Evolutionary conservation across 2,888 invertebrate species (phyloP), one percentile per base, ranked within the genome.

Genomic region (Apamea anceps): DNA sequence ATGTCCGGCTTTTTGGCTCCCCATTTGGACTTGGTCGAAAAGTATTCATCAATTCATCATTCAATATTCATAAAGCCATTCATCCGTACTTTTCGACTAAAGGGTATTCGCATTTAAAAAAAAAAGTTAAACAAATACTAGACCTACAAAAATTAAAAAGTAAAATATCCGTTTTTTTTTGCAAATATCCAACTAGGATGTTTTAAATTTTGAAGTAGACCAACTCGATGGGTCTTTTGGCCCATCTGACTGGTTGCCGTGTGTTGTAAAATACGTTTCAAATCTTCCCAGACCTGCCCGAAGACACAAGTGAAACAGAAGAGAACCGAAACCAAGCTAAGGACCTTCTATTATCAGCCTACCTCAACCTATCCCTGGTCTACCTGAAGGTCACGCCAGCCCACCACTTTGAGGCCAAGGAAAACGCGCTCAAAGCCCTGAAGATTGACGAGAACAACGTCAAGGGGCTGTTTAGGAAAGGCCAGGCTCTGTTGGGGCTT

Each of bases 401-500:
- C n/a, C 96, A 97, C 85, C 94, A 97, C 88, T 96, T 97, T 67
- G 98, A 98, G 88, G 99, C 98, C 2, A 98, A 97, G 90, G 97
- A 98, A 72, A 97, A 98, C 71, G 99, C 99, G 68, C 97, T 98
- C 70, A 98, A 98, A 89, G 99, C 98, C 0, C 95, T 99, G 8
- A 97, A 97, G 77, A 89, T 98, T 1, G 98, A 99, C 90, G 94
- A 97, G 0, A 97, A 97, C 45, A 99, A 98, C 93, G 98, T 99
- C 21, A 99, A 99, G 95, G 99, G 98, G 0, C 96, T 98, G 51
- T 99, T 99, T 95, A 97, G 99, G 88, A 97, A 98, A 87, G 99
- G 99, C 0, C 98, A 98, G 96, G 99, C 99, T 0, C 95, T 98
- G 86, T 93, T 99, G 74, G 98, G 97, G 0, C 94, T 98, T 13